Evolutionary conservation across 2,888 invertebrate species (phyloP).

Genomic region (Unio pictorum): DNA sequence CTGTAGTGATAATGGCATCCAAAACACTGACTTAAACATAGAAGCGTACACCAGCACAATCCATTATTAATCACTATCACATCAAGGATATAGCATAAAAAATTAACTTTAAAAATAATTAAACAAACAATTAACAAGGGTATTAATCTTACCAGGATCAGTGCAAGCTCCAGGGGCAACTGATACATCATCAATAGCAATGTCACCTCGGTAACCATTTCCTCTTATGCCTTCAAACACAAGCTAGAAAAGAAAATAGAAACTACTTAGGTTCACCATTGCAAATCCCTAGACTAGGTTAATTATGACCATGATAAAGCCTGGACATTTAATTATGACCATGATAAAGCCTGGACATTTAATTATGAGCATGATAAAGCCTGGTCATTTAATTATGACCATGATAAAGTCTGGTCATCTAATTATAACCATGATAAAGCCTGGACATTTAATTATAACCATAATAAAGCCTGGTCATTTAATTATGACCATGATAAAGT

Average conservation of each 20-base stretch:
- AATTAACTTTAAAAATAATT: neutral
- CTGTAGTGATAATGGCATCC: no score
- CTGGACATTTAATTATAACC: no score
- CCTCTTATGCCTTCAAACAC: conserved; percentile 65
- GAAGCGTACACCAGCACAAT: neutral
- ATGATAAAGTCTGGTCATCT: no score
- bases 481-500: no score
- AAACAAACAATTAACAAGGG: neutral
- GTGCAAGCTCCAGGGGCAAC: conserved; percentile 36
- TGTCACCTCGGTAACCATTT: conserved; percentile 56
- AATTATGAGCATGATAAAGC: no score
- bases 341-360: no score
- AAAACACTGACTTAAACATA: neutral
- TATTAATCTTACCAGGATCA: conserved; percentile 26
- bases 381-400: no score
- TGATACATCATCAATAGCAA: conserved; percentile 63
- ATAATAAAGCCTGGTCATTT: no score
- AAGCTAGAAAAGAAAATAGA: conserved; percentile 38
- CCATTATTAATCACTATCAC: neutral
- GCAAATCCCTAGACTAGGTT: no score
- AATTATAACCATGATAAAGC: no score
- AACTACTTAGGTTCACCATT: neutral
- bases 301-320: no score
- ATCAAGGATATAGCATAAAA: neutral
- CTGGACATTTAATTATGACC: no score